Evolutionary conservation across 2,888 invertebrate genomes (phyloP), one percentile per base, ranked within the genome.

Genomic region (Steinernema hermaphroditum): DNA sequence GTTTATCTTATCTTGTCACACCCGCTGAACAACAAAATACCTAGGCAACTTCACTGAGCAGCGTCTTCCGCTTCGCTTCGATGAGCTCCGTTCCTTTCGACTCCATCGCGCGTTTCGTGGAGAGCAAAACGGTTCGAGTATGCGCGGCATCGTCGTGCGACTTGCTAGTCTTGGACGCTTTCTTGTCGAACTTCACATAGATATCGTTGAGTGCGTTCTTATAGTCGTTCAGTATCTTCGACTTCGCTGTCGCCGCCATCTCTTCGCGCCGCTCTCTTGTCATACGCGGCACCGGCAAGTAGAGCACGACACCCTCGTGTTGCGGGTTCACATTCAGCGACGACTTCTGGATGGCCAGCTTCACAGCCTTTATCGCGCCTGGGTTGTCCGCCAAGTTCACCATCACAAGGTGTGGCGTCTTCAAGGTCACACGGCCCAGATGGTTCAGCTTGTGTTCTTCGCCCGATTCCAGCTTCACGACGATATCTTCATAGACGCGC

Each of bases 181-280:
- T 92, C 85, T 92, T 93, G 0, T 92, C 87, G 82, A 90, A 91
- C 83, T 92, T 93, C 4, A 76, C 32, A 68, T 78, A 80, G 54
- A 80, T 75, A 74, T 78, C 69, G 24, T 83, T 83, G 22, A 83
- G 68, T 16, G 77, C 82, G 49, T 78, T 75, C 70, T 80, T 83
- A 74, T 82, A 83, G 27, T 83, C 82, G 74, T 83, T 83, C 32
- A 83, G 70, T 19, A 89, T 88, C 93, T 94, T 73, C 12, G 74
- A 74, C 49, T 78, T 77, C 0, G 96, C 95, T 90, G 91, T 93
- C 88, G 93, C 94, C 0, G 93, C 91, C 74, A 97, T 89, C 75
- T 90, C 91, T 88, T 96, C 95, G 79, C 96, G 90, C 85, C 95
- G 93, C 87, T 97, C 96, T 86, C 92, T 92, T 0, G 96, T 96